Evolutionary conservation across 2,113 vertebrate genomes (phyloP).

Genomic region (Paradoxurus hermaphroditus): DNA sequence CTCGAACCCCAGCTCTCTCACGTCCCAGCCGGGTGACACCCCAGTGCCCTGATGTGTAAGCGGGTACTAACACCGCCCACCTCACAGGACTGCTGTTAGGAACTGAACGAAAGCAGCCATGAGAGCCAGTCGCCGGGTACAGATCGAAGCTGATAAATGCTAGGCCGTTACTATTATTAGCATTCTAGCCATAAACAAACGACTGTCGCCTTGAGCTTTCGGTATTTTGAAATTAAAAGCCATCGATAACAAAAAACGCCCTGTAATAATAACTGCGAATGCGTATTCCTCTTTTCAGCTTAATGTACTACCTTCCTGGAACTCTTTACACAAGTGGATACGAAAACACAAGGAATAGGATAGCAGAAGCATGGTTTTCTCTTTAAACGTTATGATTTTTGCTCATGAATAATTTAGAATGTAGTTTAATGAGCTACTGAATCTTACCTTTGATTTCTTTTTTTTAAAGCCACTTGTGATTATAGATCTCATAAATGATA

Average conservation of each 20-base stretch:
- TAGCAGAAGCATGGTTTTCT: neutral
- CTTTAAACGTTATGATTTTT: slow-evolving; percentile 62
- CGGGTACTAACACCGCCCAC: neutral
- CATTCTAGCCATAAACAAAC: neutral
- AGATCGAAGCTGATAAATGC: neutral
- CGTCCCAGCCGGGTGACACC: neutral
- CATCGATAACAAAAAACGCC: neutral
- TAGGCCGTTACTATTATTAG: neutral
- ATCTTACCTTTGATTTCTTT: neutral
- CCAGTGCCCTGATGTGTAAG: neutral
- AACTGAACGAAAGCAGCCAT: neutral
- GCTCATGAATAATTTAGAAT: slow-evolving; percentile 28
- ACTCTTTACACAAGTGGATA: slow-evolving; percentile 27
- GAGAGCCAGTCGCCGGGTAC: neutral
- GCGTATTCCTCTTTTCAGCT: neutral
- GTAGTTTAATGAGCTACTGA: neutral
- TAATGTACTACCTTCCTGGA: neutral
- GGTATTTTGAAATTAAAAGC: slow-evolving; percentile 23
- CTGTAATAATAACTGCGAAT: neutral
- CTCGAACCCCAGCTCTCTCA: neutral
- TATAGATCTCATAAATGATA: slow-evolving; percentile 2
- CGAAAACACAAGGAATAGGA: slow-evolving; percentile 31
- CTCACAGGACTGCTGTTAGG: neutral
- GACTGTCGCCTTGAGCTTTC: neutral
- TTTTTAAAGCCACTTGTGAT: neutral